Conservation (phyloP, 2,113 vertebrate genomes). For the Benitochromis conjunctus region DNA sequence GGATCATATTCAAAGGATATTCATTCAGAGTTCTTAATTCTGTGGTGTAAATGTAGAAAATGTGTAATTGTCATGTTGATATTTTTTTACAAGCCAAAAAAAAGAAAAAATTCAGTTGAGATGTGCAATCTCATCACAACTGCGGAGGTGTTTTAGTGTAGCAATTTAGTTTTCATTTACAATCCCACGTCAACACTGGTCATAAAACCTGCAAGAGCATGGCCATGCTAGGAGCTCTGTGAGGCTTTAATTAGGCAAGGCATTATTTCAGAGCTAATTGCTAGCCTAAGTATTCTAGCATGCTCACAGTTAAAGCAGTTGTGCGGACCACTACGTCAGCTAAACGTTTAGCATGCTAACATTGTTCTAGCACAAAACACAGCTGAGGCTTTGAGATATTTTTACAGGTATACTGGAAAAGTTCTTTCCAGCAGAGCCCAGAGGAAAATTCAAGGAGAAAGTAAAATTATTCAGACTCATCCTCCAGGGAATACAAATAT, state of each 20-base stretch:
- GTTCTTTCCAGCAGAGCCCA: not conserved
- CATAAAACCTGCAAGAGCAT: not conserved
- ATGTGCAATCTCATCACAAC: not conserved
- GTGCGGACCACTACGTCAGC: not conserved
- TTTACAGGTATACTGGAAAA: not conserved
- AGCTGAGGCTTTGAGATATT: not conserved
- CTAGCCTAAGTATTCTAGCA: not conserved
- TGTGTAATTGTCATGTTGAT: not conserved
- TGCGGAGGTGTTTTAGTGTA: not conserved
- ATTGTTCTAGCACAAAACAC: not conserved
- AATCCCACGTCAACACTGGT: not conserved
- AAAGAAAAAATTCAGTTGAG: not conserved
- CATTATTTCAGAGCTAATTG: not conserved
- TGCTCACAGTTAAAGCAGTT: not conserved
- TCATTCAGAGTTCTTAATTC: not conserved
- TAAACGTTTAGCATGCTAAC: not conserved
- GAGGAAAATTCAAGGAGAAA: not conserved
- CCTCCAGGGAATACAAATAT: not conserved
- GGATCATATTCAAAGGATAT: slow-evolving; percentile 1
- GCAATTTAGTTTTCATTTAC: not conserved
- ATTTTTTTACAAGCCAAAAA: not conserved
- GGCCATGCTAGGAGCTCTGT: not conserved
- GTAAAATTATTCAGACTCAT: not conserved
- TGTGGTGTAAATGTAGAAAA: not conserved
- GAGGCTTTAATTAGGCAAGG: not conserved